Conservation (phyloP, 2,888 invertebrate genomes). For the Scaptomyza cyrtandrae region DNA sequence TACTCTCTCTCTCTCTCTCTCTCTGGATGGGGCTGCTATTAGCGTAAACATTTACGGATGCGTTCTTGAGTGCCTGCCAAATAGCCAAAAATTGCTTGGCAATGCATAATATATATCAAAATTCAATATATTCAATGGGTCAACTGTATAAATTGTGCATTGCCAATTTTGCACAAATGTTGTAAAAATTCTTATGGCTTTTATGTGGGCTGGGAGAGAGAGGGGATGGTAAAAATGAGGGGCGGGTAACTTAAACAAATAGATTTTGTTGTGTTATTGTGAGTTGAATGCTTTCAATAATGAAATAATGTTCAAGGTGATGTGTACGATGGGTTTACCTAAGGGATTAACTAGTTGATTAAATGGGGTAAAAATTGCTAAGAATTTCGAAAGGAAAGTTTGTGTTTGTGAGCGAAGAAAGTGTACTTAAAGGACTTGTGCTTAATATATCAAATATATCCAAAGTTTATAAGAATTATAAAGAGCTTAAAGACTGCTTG, state of each 20-base stretch:
- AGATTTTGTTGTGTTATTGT: constrained; percentile 18
- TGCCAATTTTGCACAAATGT: constrained; percentile 49
- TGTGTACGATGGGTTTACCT: constrained; percentile 30
- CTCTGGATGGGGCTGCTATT: constrained; percentile 62
- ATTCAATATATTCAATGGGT: constrained; percentile 35
- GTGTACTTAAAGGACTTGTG: too few relatives aligned
- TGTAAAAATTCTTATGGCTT: constrained; percentile 13
- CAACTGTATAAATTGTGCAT: constrained; percentile 49
- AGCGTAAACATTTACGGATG: constrained; percentile 67
- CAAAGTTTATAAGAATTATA: too few relatives aligned
- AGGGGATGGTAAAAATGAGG: neutral
- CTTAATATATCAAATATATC: too few relatives aligned
- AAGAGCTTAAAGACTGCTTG: too few relatives aligned
- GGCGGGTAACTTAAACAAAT: constrained; percentile 18
- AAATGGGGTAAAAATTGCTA: neutral
- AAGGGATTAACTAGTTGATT: neutral
- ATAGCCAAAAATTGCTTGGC: constrained; percentile 35
- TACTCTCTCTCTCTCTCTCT: neutral
- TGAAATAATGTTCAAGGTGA: constrained; percentile 19
- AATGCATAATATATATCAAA: constrained; percentile 16
- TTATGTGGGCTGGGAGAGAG: neutral
- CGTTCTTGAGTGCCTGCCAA: constrained; percentile 70
- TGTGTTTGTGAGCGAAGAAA: too few relatives aligned
- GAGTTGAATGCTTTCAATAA: constrained; percentile 22
- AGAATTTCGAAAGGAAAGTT: too few relatives aligned